Evolutionary conservation across 2,797 vertebrate genomes (phyloP).

Genomic region (Hippopotamyrus pictus): DNA sequence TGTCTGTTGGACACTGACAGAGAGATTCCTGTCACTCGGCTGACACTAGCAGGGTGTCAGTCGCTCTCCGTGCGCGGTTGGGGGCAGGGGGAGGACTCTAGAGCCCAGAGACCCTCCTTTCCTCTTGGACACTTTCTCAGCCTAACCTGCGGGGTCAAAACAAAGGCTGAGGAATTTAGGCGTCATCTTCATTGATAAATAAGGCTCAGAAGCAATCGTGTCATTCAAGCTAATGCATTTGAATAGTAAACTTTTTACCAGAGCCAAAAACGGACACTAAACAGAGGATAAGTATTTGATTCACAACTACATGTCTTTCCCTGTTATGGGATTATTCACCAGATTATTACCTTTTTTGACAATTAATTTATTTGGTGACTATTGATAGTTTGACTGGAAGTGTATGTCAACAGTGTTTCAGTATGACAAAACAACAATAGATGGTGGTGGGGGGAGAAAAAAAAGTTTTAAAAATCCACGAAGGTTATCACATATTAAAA

Average conservation of each 20-base stretch:
- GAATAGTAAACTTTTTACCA: constrained; percentile 24
- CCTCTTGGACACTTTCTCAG: constrained; percentile 14
- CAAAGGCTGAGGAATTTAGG: constrained; percentile 21
- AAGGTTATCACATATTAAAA: neutral
- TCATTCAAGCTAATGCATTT: constrained; percentile 31
- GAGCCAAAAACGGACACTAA: constrained; percentile 22
- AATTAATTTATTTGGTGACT: neutral
- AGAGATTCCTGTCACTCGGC: constrained; percentile 33
- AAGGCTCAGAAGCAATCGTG: constrained; percentile 23
- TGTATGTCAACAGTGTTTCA: neutral
- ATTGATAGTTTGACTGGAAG: neutral
- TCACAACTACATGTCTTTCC: neutral
- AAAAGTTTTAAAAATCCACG: neutral
- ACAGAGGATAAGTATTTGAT: neutral
- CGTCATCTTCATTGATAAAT: constrained; percentile 21
- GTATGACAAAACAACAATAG: neutral
- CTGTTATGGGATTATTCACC: neutral
- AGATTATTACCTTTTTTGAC: neutral
- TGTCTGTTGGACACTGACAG: constrained; percentile 28
- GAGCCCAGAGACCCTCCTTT: constrained; percentile 29
- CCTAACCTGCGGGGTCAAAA: constrained; percentile 18
- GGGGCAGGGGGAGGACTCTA: constrained; percentile 36
- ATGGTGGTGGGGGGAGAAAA: neutral
- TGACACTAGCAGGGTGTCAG: neutral
- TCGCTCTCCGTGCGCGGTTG: constrained; percentile 40